phyloP scores from a whole-genome alignment of 2,888 invertebrate genomes.

The Netelia virgata region DNA sequence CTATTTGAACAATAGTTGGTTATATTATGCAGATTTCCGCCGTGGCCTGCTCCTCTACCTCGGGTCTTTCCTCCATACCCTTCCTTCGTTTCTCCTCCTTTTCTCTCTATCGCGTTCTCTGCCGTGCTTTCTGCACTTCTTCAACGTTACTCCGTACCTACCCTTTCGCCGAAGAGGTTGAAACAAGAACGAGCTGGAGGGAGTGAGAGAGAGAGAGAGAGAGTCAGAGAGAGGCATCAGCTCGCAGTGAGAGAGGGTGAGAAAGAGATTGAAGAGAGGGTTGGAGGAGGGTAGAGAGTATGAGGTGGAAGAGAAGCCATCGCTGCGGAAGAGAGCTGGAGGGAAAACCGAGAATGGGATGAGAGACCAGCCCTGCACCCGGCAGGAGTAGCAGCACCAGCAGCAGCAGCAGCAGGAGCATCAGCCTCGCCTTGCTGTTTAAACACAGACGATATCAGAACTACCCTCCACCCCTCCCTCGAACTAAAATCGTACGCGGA shows the following conservation, averaged over 20 bases:
- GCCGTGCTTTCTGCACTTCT: slow-evolving; percentile 67
- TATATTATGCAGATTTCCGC: slow-evolving; percentile 85
- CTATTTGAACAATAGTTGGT: slow-evolving; percentile 85
- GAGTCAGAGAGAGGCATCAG: slow-evolving; percentile 8
- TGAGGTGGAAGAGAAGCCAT: slow-evolving; percentile 48
- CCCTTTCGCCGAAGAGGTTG: slow-evolving; percentile 55
- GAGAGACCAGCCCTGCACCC: slow-evolving; percentile 36
- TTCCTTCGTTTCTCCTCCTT: slow-evolving; percentile 53
- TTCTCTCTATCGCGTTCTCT: slow-evolving; percentile 59
- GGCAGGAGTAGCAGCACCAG: slow-evolving; percentile 35
- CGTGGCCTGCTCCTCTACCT: slow-evolving; percentile 77
- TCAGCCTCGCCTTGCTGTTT: slow-evolving; percentile 83
- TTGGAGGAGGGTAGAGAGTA: slow-evolving; percentile 23
- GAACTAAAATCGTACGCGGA: slow-evolving; percentile 66
- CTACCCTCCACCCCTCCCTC: slow-evolving; percentile 72
- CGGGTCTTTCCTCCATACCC: slow-evolving; percentile 52
- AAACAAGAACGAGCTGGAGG: slow-evolving; percentile 49
- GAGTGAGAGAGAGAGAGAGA: not conserved
- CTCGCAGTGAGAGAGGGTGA: not conserved
- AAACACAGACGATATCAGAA: slow-evolving; percentile 85
- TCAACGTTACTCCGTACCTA: slow-evolving; percentile 62
- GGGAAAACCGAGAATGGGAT: slow-evolving; percentile 58
- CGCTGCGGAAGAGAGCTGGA: slow-evolving; percentile 58
- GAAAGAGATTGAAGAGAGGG: slow-evolving; percentile 16
- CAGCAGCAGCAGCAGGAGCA: slow-evolving; percentile 53